Conservation (phyloP, 2,797 vertebrate species). For the Cryptoblepharus egeriae region DNA sequence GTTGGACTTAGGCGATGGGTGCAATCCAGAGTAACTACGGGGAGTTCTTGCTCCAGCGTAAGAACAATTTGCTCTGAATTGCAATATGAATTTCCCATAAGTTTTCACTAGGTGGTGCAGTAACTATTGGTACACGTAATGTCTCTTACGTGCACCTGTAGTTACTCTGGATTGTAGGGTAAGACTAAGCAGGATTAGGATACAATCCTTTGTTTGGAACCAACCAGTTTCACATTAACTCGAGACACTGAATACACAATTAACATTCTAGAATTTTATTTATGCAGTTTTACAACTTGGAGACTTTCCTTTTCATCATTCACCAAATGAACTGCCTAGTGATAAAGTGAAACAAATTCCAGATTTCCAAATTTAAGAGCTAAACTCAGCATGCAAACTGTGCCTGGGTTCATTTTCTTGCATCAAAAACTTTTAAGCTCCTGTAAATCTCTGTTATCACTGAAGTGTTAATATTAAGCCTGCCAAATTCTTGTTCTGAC, state of each 20-base stretch:
- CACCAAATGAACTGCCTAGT: neutral
- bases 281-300: neutral
- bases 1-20: no score
- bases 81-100: no score
- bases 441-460: no score
- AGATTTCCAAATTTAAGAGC: neutral
- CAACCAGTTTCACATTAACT: neutral
- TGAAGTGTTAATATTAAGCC: neutral
- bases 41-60: no score
- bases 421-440: neutral
- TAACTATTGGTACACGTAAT: no score
- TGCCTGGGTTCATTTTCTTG: neutral
- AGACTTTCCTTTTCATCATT: neutral
- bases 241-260: no score
- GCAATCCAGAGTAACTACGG: no score
- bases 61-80: no score
- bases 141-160: no score
- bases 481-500: neutral
- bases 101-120: no score
- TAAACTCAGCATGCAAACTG: neutral
- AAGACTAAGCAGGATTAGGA: no score
- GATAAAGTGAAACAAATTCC: neutral
- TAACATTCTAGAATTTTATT: slow-evolving; percentile 1
- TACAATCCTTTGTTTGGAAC: neutral
- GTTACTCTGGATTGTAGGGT: no score